A percentile compares a stretch with the other conserved stretches of the same genome.
Evolutionary conservation across 2,888 invertebrate genomes (phyloP).

Genomic region (Oligia latruncula): DNA sequence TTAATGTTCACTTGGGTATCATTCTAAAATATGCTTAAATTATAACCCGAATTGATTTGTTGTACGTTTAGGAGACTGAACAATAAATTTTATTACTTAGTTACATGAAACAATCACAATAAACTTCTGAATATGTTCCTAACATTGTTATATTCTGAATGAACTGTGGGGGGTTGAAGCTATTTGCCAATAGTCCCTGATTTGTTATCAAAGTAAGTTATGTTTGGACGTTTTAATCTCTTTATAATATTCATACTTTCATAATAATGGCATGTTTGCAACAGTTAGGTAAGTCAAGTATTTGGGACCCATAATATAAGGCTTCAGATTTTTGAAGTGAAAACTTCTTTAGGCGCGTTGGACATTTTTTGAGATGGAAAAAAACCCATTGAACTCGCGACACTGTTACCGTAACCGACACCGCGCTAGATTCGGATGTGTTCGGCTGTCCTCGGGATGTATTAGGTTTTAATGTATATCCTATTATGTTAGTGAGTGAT

Average conservation of each 20-base stretch:
- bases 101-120: background rate
- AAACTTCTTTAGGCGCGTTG: too few relatives aligned
- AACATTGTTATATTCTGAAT: slow-evolving; percentile 28
- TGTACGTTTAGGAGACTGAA: background rate
- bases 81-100: background rate
- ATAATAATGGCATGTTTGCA: background rate
- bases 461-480: too few relatives aligned
- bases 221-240: slow-evolving; percentile 25
- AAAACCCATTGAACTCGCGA: too few relatives aligned
- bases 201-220: slow-evolving; percentile 1
- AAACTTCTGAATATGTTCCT: slow-evolving; percentile 36
- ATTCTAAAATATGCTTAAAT: background rate
- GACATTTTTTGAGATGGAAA: too few relatives aligned
- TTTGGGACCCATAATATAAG: background rate
- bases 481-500: too few relatives aligned
- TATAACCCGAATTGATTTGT: background rate
- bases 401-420: too few relatives aligned
- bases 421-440: too few relatives aligned
- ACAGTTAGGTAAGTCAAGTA: background rate
- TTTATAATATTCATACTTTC: slow-evolving; percentile 19
- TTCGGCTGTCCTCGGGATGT: too few relatives aligned
- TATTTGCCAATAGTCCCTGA: slow-evolving; percentile 39
- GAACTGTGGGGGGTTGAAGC: slow-evolving; percentile 34
- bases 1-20: background rate
- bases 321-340: too few relatives aligned